These are phyloP conservation scores for Enteromius unitaeniatus DNA, from an alignment of 2,797 vertebrate genomes.

Conservation along the genomic window DNA sequence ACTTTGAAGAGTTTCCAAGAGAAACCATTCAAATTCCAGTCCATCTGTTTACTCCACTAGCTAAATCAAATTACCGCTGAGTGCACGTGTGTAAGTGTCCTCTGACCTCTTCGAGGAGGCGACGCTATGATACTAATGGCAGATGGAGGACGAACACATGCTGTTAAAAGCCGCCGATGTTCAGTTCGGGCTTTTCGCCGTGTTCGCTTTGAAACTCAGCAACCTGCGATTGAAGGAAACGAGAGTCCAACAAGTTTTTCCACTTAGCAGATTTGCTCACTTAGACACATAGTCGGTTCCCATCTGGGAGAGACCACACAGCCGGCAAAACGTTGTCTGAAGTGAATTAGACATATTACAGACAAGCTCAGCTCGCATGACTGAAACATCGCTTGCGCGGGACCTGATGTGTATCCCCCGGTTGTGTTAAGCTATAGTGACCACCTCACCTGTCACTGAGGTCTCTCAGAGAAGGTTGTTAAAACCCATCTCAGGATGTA, in stretches of 20 bases:
- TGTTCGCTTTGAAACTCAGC: slow-evolving; percentile 19
- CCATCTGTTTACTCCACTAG: slow-evolving; percentile 27
- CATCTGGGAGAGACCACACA: slow-evolving; percentile 22
- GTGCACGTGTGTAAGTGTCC: neutral
- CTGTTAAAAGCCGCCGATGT: neutral
- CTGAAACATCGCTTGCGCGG: slow-evolving; percentile 4
- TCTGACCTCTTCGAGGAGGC: slow-evolving; percentile 1
- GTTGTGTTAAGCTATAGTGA: slow-evolving; percentile 10
- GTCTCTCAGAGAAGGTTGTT: slow-evolving; percentile 40
- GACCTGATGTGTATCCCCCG: neutral
- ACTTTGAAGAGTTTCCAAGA: slow-evolving; percentile 6
- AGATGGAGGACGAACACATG: slow-evolving; percentile 4
- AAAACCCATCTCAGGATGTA: slow-evolving; percentile 43
- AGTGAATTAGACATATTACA: slow-evolving; percentile 52
- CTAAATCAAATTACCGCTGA: slow-evolving; percentile 13
- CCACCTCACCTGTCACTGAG: slow-evolving; percentile 44
- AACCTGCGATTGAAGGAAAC: slow-evolving; percentile 15
- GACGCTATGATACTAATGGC: slow-evolving; percentile 18
- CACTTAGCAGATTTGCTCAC: slow-evolving; percentile 40
- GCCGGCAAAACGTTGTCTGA: slow-evolving; percentile 2
- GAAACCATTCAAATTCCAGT: slow-evolving; percentile 13
- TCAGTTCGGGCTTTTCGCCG: neutral
- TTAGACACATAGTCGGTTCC: slow-evolving; percentile 30
- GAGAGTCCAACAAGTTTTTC: slow-evolving; percentile 37
- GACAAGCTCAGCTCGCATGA: slow-evolving; percentile 40